These are phyloP conservation scores for Nymphalis c-album DNA, from an alignment of 2,888 invertebrate species.

Conservation along the genomic window DNA sequence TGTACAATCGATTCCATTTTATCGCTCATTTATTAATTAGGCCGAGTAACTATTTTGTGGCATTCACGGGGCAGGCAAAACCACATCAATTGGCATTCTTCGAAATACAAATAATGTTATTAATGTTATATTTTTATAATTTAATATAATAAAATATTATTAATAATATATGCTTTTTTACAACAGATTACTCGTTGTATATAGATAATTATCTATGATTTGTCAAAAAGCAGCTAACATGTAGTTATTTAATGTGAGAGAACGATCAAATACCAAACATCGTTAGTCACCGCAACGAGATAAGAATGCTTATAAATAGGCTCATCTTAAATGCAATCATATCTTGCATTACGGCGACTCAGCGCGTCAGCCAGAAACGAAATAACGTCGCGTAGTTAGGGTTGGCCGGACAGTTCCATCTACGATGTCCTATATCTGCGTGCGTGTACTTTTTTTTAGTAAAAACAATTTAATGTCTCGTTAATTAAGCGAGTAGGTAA, in stretches of 20 bases:
- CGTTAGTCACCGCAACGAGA: constrained; percentile 39
- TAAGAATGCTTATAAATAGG: constrained; percentile 41
- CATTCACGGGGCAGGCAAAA: no score
- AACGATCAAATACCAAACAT: constrained; percentile 32
- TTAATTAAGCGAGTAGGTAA: no score
- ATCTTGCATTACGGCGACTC: constrained; percentile 32
- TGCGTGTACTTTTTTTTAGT: no score
- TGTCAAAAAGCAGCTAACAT: background rate
- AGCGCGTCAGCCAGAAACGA: constrained; percentile 23
- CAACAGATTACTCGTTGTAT: no score
- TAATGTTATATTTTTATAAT: no score
- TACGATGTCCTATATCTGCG: no score
- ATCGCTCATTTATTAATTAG: background rate
- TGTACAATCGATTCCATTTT: background rate
- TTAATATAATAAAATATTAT: no score
- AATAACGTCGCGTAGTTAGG: constrained; percentile 22
- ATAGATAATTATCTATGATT: no score
- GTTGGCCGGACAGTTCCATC: background rate
- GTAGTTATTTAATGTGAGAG: constrained; percentile 16
- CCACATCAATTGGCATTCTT: no score
- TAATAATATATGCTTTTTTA: no score
- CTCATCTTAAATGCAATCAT: constrained; percentile 39
- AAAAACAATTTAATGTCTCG: no score
- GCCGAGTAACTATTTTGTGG: background rate
- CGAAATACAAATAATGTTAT: no score